Evolutionary conservation across 2,797 vertebrate genomes (phyloP), one percentile per base, ranked within the genome.

Genomic region (Rhynchotus rufescens): DNA sequence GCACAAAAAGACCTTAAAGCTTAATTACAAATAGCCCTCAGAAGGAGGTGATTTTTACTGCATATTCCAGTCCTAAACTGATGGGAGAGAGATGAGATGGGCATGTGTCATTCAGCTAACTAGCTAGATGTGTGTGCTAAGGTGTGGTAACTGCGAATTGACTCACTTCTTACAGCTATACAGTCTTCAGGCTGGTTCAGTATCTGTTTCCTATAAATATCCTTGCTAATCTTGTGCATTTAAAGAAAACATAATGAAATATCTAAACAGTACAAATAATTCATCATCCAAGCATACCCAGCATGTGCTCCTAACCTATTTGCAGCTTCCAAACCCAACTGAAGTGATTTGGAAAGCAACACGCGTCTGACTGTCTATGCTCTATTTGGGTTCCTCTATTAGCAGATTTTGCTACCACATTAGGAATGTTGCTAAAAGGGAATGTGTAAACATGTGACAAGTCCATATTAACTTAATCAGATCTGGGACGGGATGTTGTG

Each of bases 321-420:
- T 85, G 84, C 54, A 79, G 42, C 81, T 93, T 97, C 95, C 95
- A 95, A 95, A 92, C 28, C 74, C 96, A 97, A 94, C 79, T 92
- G 94, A 86, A 85, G 68, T 64, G 97, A 69, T 94, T 97, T 96
- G 90, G 83, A 87, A 30, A 88, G 84, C 62, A 21, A 59, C 44
- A 6, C 64, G 44, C 84, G 88, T 94, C 96, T 91, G 91, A 95
- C 64, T 44, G 67, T 40, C 25, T 86, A 65, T 87, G 89, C 86
- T 94, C 74, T 84, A 78, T 67, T 60, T 80, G 56, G 82, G 54
- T 89, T 94, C 88, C 92, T 79, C 87, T 83, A 84, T 72, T 23
- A 91, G 71, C 8, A 3, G 93, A 94, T 91, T 93, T 94, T 77
- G 78, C 90, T 92, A 77, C 92, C 84, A 11, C 92, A 59, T 10